A percentile compares a stretch with the other conserved stretches of the same genome.
Conservation (phyloP, 2,888 invertebrate genomes). For the Pheosia gnoma region DNA sequence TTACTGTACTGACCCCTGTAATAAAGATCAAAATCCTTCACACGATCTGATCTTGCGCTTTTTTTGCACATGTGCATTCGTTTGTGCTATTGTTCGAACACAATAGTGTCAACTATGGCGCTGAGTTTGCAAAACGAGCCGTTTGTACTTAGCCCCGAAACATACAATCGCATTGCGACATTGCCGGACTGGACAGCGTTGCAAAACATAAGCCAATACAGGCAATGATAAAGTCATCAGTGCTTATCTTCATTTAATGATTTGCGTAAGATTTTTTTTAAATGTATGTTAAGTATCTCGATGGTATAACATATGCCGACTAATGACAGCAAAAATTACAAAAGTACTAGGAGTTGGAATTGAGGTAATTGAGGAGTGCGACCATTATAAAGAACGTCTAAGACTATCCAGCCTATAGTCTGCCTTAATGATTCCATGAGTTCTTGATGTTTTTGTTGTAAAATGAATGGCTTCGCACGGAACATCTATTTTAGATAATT, state of each 20-base stretch:
- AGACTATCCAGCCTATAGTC: too few species aligned
- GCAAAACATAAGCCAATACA: constrained; percentile 8
- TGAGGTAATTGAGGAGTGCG: too few species aligned
- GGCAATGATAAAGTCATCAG: constrained; percentile 30
- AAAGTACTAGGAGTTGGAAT: not conserved
- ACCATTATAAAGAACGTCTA: too few species aligned
- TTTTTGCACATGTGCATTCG: constrained; percentile 30
- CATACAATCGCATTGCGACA: constrained; percentile 19
- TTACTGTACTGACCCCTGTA: constrained; percentile 7
- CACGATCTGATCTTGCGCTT: constrained; percentile 22
- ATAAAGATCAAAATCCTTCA: constrained; percentile 28
- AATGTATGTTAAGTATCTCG: constrained; percentile 1
- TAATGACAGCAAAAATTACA: not conserved
- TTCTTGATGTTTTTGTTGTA: too few species aligned
- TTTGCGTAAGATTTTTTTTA: constrained; percentile 18
- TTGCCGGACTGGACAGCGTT: constrained; percentile 12
- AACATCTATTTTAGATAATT: not conserved
- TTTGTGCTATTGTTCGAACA: constrained; percentile 52
- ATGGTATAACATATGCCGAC: not conserved
- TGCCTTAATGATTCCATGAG: too few species aligned
- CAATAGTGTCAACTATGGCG: constrained; percentile 56
- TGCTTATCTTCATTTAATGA: constrained; percentile 12
- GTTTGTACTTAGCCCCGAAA: constrained; percentile 31
- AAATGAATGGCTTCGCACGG: not conserved
- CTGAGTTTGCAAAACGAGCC: constrained; percentile 50